These are phyloP conservation scores for Procambarus virginalis DNA, from an alignment of 1,140 invertebrate genomes.

Conservation along the genomic window DNA sequence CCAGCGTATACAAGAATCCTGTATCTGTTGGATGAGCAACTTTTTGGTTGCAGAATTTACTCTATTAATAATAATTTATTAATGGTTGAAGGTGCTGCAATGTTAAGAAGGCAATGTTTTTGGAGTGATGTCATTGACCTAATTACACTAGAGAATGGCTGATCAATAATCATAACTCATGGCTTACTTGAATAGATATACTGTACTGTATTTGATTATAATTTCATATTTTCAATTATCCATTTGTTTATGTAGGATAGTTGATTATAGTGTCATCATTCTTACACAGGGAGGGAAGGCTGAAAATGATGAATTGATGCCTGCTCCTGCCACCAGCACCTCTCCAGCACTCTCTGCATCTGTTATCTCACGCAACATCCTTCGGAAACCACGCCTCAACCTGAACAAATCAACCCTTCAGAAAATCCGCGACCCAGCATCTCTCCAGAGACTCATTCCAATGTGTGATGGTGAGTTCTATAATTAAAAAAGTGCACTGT, in stretches of 20 bases:
- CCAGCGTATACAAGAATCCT: too few species aligned
- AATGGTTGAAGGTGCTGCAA: too few species aligned
- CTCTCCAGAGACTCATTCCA: constrained; percentile 65
- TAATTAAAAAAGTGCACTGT: not conserved
- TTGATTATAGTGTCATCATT: not conserved
- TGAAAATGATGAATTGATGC: constrained; percentile 44
- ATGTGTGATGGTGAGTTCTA: constrained; percentile 43
- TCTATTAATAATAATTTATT: too few species aligned
- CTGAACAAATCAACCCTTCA: constrained; percentile 72
- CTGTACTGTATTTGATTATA: not conserved
- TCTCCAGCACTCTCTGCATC: constrained; percentile 33
- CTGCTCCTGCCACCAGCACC: constrained; percentile 25
- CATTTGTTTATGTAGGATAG: not conserved
- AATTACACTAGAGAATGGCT: too few species aligned
- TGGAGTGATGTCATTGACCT: too few species aligned
- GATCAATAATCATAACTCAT: too few species aligned
- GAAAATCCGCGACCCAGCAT: constrained; percentile 70
- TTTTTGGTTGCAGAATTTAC: too few species aligned
- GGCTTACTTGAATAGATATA: not conserved
- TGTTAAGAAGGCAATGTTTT: too few species aligned
- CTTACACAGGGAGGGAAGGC: constrained; percentile 35
- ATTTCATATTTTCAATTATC: not conserved
- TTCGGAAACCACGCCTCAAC: constrained; percentile 72
- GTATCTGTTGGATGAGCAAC: too few species aligned
- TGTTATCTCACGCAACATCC: constrained; percentile 70